These are phyloP conservation scores for Charanyca ferruginea DNA, from an alignment of 2,888 invertebrate species.

Conservation along the genomic window DNA sequence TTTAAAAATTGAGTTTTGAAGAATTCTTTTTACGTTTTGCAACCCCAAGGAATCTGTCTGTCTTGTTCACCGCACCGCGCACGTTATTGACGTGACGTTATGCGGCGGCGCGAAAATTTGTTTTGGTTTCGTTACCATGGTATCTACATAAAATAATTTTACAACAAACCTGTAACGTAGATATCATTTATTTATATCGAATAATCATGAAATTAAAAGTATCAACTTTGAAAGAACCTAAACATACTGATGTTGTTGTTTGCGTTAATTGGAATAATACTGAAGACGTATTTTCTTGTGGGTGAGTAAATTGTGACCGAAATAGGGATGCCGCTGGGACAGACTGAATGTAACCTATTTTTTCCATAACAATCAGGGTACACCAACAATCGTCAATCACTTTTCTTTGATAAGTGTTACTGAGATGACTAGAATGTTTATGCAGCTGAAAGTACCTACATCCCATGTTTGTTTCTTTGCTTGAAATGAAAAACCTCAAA, in stretches of 20 bases:
- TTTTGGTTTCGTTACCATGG: conserved; percentile 56
- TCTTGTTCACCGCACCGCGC: too few relatives aligned
- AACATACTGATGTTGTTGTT: conserved; percentile 95
- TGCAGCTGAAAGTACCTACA: too few relatives aligned
- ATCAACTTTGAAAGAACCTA: conserved; percentile 94
- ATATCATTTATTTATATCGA: conserved; percentile 20
- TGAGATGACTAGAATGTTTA: too few relatives aligned
- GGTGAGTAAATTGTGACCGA: conserved; percentile 89
- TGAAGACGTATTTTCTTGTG: conserved; percentile 98
- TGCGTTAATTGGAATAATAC: conserved; percentile 98
- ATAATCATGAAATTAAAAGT: conserved; percentile 95
- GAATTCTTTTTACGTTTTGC: conserved; percentile 4
- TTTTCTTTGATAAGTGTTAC: too few relatives aligned
- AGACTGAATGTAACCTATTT: conserved; percentile 1
- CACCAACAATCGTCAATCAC: too few relatives aligned
- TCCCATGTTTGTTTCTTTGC: too few relatives aligned
- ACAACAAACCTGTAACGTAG: conserved; percentile 28
- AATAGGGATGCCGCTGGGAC: conserved; percentile 9
- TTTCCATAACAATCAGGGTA: neutral
- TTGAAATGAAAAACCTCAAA: too few relatives aligned
- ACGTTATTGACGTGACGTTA: too few relatives aligned
- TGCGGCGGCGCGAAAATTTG: conserved; percentile 36
- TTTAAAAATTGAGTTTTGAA: too few relatives aligned
- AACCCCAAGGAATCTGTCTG: neutral
- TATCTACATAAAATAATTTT: conserved; percentile 26